A percentile compares a stretch with the other conserved stretches of the same genome.
Evolutionary conservation across 2,888 invertebrate genomes (phyloP).

Genomic region (Cantharis rufa): DNA sequence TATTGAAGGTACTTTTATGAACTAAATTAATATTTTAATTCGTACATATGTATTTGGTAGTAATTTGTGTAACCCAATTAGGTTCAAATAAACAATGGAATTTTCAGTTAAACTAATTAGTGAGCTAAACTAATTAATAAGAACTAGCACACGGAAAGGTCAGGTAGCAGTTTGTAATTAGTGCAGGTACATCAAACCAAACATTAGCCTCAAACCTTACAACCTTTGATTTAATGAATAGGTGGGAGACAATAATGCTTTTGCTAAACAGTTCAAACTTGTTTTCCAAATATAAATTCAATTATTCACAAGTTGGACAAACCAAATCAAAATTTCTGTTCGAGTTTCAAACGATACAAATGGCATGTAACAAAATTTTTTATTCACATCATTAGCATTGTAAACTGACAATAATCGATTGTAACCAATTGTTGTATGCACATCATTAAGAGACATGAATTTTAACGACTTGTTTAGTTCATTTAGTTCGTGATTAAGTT

Average conservation of each 20-base stretch:
- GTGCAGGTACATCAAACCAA: neutral
- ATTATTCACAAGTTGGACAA: neutral
- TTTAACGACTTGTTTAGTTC: constrained; percentile 29
- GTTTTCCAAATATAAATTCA: neutral
- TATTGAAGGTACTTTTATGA: neutral
- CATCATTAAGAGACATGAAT: constrained; percentile 30
- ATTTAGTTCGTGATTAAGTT: constrained; percentile 29
- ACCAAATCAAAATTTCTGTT: neutral
- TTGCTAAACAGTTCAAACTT: neutral
- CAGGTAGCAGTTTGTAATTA: neutral
- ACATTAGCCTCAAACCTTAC: neutral
- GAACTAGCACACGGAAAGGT: neutral
- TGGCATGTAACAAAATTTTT: neutral
- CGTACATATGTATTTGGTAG: neutral
- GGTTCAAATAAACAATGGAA: neutral
- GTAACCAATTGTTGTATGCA: constrained; percentile 22
- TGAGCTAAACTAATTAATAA: neutral
- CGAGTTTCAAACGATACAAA: neutral
- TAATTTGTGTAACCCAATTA: constrained; percentile 1
- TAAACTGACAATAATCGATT: constrained; percentile 26
- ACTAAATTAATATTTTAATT: neutral
- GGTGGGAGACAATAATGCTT: neutral
- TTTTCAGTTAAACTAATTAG: constrained; percentile 1
- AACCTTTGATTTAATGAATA: neutral
- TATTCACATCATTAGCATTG: constrained; percentile 16